Base-by-base conservation (phyloP, 2,888 invertebrate genomes). In the Cataglyphis altisquamis region DNA sequence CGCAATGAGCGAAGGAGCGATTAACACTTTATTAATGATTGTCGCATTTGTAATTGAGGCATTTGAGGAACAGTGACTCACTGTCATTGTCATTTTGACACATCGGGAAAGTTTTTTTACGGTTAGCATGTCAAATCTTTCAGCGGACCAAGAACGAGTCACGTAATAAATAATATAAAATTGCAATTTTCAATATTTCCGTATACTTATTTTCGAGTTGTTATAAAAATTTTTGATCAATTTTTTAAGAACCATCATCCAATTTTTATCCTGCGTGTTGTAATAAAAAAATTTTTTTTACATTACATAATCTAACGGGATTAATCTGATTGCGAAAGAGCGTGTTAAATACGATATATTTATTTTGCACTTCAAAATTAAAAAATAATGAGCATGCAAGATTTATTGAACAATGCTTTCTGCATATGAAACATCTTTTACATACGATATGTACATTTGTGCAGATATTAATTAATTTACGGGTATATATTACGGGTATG, bases 11-110 rank as follows among this genome's bases (percentile, higher is more conserved):
- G 67, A 84, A 64, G 25, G 12, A 21, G 18, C 52, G 60, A 68
- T 87, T 86, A 87, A 85, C 84, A 86, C 67, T 81, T 89, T 91
- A 48, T n/a, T 48, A 91, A 91, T 86, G 90, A 91, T 85, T 48
- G 88, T 77, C 85, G 84, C 83, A 21, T 21, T 21, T 21, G 83
- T 83, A 87, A 89, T 88, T 90, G 87, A 88, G 89, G 84, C 82
- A 75, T 87, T 84, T 74, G 83, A 84, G 66, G 82, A 70, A 74
- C 75, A 66, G 57, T 72, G 86, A 72, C 84, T 72, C 64, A 72
- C 36, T 39, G 3, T 64, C 78, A 68, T 12, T 81, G 82, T 78
- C 87, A 88, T 89, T 90, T 87, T 82, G 86, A 85, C 91, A 89
- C 89, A 88, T 88, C 84, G 60, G 63, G 70, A 77, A 86, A 87